These are phyloP conservation scores for Drosophila tristis DNA, from an alignment of 1,140 invertebrate genomes.

Conservation along the genomic window DNA sequence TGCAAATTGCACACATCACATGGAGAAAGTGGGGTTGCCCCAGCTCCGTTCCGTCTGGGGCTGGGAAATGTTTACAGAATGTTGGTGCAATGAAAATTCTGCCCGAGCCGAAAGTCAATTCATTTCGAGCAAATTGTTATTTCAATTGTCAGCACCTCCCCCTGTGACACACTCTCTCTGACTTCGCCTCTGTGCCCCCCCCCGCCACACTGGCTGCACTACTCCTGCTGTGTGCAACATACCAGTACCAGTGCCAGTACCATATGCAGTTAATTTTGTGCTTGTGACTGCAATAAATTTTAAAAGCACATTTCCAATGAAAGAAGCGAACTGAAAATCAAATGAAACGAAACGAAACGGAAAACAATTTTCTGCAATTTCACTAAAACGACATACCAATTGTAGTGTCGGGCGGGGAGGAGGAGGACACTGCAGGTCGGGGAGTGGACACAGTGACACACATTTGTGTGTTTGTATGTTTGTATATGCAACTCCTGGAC, in stretches of 20 bases:
- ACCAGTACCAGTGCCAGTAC: conserved; percentile 3
- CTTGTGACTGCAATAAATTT: conserved; percentile 78
- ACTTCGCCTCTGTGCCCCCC: no score
- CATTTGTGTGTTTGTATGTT: background rate
- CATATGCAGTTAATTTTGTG: conserved; percentile 76
- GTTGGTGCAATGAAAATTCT: conserved; percentile 40
- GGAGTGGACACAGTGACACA: conserved; percentile 56
- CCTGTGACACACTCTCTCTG: background rate
- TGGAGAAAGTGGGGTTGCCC: conserved; percentile 2
- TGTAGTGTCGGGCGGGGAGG: background rate
- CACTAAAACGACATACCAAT: conserved; percentile 64
- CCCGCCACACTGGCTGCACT: background rate
- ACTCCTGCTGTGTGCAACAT: background rate
- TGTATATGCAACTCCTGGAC: conserved; percentile 28
- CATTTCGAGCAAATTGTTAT: conserved; percentile 69
- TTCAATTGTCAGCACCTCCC: conserved; percentile 68
- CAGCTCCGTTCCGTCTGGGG: conserved; percentile 3
- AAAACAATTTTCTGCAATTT: conserved; percentile 81
- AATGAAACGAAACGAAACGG: conserved; percentile 68
- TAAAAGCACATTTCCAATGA: conserved; percentile 80
- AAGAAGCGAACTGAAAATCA: conserved; percentile 57
- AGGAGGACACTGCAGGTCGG: background rate
- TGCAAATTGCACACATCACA: conserved; percentile 33
- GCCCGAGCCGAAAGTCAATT: conserved; percentile 23
- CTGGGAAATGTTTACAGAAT: conserved; percentile 54